Evolutionary conservation across 2,113 vertebrate genomes (phyloP).

Genomic region (Indicator maculatus): DNA sequence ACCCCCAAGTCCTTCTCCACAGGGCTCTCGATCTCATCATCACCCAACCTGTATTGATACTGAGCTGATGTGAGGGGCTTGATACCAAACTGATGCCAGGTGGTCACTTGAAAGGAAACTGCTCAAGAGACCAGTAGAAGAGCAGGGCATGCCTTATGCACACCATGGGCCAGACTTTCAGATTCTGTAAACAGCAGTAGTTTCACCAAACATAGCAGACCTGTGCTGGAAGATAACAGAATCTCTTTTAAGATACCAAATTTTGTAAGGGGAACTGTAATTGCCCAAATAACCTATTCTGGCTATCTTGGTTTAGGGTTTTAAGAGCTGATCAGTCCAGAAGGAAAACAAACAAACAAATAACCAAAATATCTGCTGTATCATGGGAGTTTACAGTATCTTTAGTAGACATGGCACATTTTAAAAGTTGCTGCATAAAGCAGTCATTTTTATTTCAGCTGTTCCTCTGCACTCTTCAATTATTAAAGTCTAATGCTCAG

Average conservation of each 20-base stretch:
- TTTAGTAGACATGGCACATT: background rate
- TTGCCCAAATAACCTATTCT: background rate
- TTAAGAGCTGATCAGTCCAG: background rate
- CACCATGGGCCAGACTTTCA: background rate
- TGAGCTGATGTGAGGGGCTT: no score
- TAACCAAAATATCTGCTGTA: background rate
- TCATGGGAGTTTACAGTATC: background rate
- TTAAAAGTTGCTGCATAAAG: background rate
- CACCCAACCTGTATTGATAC: no score
- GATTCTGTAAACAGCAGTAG: background rate
- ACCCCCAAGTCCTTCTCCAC: no score
- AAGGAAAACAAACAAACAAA: background rate
- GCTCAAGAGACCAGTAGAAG: background rate
- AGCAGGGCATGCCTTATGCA: background rate
- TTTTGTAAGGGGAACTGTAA: background rate
- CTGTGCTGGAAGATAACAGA: background rate
- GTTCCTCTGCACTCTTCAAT: constrained; percentile 10
- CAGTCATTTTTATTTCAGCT: constrained; percentile 4
- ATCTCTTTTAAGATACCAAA: background rate
- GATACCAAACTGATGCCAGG: background rate
- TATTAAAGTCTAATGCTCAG: constrained; percentile 52
- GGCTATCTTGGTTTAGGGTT: background rate
- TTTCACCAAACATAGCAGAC: background rate
- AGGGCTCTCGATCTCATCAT: no score
- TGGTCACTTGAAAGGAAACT: constrained; percentile 12